These are phyloP conservation scores for Oceanodroma tethys DNA, from an alignment of 2,113 vertebrate species.

Conservation along the genomic window DNA sequence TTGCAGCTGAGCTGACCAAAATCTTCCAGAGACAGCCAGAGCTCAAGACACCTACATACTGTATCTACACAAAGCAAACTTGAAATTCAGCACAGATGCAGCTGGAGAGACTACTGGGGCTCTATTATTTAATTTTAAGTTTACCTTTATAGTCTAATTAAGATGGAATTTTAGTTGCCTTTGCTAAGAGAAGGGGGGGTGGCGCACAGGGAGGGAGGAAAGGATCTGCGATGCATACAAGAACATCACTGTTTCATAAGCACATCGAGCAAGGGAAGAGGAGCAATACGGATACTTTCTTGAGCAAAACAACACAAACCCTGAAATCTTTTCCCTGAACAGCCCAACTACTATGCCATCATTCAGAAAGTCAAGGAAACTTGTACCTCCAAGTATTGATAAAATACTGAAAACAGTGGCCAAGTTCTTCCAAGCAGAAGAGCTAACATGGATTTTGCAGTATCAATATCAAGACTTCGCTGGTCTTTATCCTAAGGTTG, in stretches of 20 bases:
- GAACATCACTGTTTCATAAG: not conserved
- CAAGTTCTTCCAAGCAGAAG: conserved; percentile 91
- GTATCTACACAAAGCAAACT: not conserved
- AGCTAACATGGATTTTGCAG: conserved; percentile 93
- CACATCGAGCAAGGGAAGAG: not conserved
- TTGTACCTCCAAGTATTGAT: conserved; percentile 92
- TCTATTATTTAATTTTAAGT: not conserved
- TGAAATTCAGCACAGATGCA: not conserved
- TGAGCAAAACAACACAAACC: not conserved
- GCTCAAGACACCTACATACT: not conserved
- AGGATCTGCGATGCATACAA: not conserved
- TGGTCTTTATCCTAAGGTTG: conserved; percentile 89
- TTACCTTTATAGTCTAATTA: not conserved
- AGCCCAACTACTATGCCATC: not conserved
- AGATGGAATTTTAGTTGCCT: not conserved
- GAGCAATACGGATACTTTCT: not conserved
- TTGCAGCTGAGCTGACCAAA: not conserved
- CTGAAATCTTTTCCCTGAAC: not conserved
- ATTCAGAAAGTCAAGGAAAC: not conserved
- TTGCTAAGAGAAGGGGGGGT: not conserved
- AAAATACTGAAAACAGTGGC: conserved; percentile 92
- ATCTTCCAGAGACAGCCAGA: not conserved
- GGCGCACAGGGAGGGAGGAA: not conserved
- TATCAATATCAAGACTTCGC: conserved; percentile 94
- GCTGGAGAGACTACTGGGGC: not conserved